phyloP scores from a whole-genome alignment of 2,797 vertebrate genomes.

The Sebastes ruberrimus region DNA sequence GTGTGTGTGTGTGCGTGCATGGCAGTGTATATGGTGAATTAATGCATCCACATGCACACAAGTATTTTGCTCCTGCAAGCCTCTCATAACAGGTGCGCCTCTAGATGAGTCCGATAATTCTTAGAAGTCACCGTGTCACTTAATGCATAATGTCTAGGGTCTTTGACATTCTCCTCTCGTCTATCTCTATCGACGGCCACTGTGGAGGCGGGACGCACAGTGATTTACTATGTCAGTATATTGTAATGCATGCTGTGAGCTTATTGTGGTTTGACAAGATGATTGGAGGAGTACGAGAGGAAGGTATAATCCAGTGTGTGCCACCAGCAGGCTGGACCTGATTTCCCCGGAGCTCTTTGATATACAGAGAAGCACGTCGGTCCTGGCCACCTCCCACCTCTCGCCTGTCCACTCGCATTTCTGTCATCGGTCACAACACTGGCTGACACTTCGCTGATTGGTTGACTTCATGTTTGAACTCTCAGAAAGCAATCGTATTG shows the following conservation, averaged over 20 bases:
- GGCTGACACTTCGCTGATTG: slow-evolving; percentile 54
- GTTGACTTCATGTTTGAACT: slow-evolving; percentile 59
- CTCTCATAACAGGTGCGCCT: not conserved
- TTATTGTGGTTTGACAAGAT: slow-evolving; percentile 25
- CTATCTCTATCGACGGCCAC: not conserved
- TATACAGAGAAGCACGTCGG: slow-evolving; percentile 43
- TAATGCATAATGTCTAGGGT: not conserved
- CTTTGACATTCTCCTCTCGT: slow-evolving; percentile 10
- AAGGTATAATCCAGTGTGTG: slow-evolving; percentile 39
- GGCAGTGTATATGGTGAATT: slow-evolving; percentile 20
- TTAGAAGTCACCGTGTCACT: slow-evolving; percentile 9
- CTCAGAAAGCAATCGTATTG: slow-evolving; percentile 45
- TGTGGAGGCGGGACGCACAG: not conserved
- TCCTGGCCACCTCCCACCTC: slow-evolving; percentile 27
- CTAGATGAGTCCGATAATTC: slow-evolving; percentile 12
- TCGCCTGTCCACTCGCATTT: slow-evolving; percentile 54
- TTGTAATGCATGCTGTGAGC: slow-evolving; percentile 3
- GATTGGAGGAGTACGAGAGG: slow-evolving; percentile 43
- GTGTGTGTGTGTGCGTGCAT: slow-evolving; percentile 3
- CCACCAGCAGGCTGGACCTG: slow-evolving; percentile 47
- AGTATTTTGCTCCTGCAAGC: not conserved
- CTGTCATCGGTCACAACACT: slow-evolving; percentile 26
- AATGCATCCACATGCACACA: slow-evolving; percentile 30
- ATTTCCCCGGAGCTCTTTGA: slow-evolving; percentile 59
- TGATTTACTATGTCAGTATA: slow-evolving; percentile 3